Evolutionary conservation across 2,888 invertebrate genomes (phyloP), one percentile per base, ranked within the genome.

Genomic region (Drosophila hawaiiensis): DNA sequence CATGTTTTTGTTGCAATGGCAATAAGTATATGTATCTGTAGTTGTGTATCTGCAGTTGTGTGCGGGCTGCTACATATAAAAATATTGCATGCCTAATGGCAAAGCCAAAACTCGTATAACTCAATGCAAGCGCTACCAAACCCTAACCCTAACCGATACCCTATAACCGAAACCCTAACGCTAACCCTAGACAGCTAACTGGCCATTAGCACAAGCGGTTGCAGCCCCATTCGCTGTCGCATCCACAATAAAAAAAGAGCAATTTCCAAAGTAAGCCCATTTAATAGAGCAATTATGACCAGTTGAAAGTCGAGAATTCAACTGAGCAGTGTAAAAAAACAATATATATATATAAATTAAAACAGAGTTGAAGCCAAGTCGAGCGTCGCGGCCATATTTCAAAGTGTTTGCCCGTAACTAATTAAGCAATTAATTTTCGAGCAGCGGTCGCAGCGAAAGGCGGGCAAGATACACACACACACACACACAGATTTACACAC

Each of bases 391-490:
- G 87, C 84, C 90, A 90, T 90, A 90, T 80, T 87, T 90, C 91
- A 89, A 90, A 81, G 78, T 82, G 84, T 83, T 86, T 85, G 84
- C 83, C 85, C 90, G 90, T 91, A 90, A 88, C 91, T 85, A 91
- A 91, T 91, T 91, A 91, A 90, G 89, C 91, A 91, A 90, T 91
- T 91, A 90, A 91, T 91, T 91, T 76, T 80, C 77, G 78, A 75
- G 83, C 80, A 72, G 63, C 61, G 63, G 52, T 56, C 63, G 56
- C 64, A 54, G 59, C 53, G 52, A 62, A 62, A 61, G 53, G 68
- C 56, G 25, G 35, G 35, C 47, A 37, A 67, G 55, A 71, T 64
- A 55, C 78, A 59, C 64, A 47, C 61, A 52, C 29, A 53, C 14
- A 50, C 19, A 37, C 25, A 25, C 4, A 28, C 14, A 22, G 7